phyloP scores from a whole-genome alignment of 1,140 invertebrate species.

The Hylaeus volcanicus region DNA sequence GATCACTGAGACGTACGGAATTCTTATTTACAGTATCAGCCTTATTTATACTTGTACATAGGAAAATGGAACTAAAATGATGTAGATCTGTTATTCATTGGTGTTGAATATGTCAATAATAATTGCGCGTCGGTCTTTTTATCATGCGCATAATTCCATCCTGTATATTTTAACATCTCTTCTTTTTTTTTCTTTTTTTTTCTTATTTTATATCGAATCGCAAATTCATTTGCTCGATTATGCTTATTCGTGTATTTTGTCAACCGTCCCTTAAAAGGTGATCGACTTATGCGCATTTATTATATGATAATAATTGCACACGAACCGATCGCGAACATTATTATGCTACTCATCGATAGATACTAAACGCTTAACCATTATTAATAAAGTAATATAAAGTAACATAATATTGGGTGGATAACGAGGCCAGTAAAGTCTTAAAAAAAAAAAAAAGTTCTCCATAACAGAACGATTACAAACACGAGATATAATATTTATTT shows the following conservation, averaged over 20 bases:
- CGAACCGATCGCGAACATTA: slow-evolving; percentile 22
- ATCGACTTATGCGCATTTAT: background rate
- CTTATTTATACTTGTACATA: slow-evolving; percentile 59
- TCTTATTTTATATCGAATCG: slow-evolving; percentile 16
- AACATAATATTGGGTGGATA: slow-evolving; percentile 62
- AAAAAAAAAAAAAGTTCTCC: slow-evolving; percentile 3
- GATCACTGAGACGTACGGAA: slow-evolving; percentile 35
- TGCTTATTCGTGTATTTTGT: slow-evolving; percentile 22
- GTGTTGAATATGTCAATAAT: slow-evolving; percentile 35
- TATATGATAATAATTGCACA: slow-evolving; percentile 20
- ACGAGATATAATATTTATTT: slow-evolving; percentile 28
- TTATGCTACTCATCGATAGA: slow-evolving; percentile 9
- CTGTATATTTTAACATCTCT: slow-evolving; percentile 12
- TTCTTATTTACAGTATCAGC: slow-evolving; percentile 55
- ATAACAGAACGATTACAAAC: slow-evolving; percentile 25
- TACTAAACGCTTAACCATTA: slow-evolving; percentile 47
- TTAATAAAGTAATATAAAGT: slow-evolving; percentile 40
- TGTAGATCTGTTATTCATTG: slow-evolving; percentile 45
- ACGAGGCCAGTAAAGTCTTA: slow-evolving; percentile 42
- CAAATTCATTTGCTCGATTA: slow-evolving; percentile 31
- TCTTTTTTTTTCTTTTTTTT: background rate
- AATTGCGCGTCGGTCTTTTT: slow-evolving; percentile 10
- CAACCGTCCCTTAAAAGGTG: slow-evolving; percentile 10
- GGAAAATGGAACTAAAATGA: slow-evolving; percentile 42
- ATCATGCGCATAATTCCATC: slow-evolving; percentile 6